Evolutionary conservation across 2,113 vertebrate species (phyloP), one percentile per base, ranked within the genome.

Genomic region (Psammodynastes pulverulentus): DNA sequence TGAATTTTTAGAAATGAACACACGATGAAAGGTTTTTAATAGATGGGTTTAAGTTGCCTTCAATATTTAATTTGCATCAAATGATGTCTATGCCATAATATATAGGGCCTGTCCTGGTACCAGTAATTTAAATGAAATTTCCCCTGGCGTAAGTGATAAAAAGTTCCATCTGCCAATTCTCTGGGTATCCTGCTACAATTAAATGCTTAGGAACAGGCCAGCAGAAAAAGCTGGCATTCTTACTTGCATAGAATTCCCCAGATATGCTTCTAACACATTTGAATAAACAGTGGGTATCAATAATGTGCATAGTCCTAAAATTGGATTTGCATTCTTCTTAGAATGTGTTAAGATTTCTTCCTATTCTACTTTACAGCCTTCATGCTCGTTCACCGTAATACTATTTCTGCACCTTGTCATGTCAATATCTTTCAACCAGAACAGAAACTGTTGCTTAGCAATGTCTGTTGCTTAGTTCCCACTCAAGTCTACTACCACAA

Each of bases 361-460:
- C 56, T 46, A 2, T 89, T 67, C 49, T 9, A 67, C 39, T 54
- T 53, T 23, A 56, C 34, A 58, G 29, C n/a, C 53, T 13, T 54
- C 72, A 54, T 19, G 45, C 51, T 85, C 39, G 21, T 43, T 26
- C 19, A 17, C 23, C 5, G 3, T 39, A n/a, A 2, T 53, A n/a
- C 46, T 72, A 54, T 29, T 91, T 85, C 13, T 48, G 56, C 24
- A 91, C 17, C 52, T n/a, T 91, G 52, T 56, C 79, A 58, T n/a
- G 46, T 51, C 9, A 86, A 53, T 29, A n/a, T 49, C 90, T 87
- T 91, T n/a, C 54, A 62, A 67, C 17, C 45, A 21, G 15, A 51
- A 58, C 23, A n/a, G 45, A 51, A 87, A 48, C 12, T 91, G 85
- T 67, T 91, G 56, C 56, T n/a, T 72, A 91, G 91, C 56, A 91